Conservation (phyloP, 2,888 invertebrate species). For the Zonitis immaculata region DNA sequence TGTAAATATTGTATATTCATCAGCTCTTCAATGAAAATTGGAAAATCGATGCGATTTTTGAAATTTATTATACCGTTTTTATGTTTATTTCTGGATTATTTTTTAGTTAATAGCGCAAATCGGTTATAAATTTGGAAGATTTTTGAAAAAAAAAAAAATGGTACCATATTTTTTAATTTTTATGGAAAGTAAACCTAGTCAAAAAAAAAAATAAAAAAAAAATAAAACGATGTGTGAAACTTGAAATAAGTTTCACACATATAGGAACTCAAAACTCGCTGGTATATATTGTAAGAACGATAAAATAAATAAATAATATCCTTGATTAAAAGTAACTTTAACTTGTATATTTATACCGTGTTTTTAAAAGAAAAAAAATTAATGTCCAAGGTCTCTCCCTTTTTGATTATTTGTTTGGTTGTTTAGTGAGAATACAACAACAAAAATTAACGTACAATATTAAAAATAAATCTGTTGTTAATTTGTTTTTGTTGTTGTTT, state of each 20-base stretch:
- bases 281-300: slow-evolving; percentile 68
- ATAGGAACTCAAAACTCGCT: slow-evolving; percentile 76
- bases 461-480: too few relatives aligned
- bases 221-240: slow-evolving; percentile 36
- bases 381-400: slow-evolving; percentile 29
- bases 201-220: too few relatives aligned
- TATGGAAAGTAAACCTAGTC: slow-evolving; percentile 49
- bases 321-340: slow-evolving; percentile 27
- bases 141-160: slow-evolving; percentile 20
- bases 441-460: too few relatives aligned
- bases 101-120: background rate
- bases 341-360: slow-evolving; percentile 40
- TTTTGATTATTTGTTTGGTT: slow-evolving; percentile 25
- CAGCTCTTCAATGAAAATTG: slow-evolving; percentile 34
- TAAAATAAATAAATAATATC: slow-evolving; percentile 36
- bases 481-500: too few relatives aligned
- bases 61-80: slow-evolving; percentile 21
- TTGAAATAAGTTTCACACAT: slow-evolving; percentile 51
- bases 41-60: slow-evolving; percentile 27
- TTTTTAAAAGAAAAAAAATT: too few relatives aligned
- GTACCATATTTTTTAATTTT: slow-evolving; percentile 38
- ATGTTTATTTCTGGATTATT: slow-evolving; percentile 23
- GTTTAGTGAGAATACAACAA: slow-evolving; percentile 28
- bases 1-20: slow-evolving; percentile 49
- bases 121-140: too few relatives aligned